Evolutionary conservation across 2,888 invertebrate species (phyloP), one percentile per base, ranked within the genome.

Genomic region (Nymphalis polychloros): DNA sequence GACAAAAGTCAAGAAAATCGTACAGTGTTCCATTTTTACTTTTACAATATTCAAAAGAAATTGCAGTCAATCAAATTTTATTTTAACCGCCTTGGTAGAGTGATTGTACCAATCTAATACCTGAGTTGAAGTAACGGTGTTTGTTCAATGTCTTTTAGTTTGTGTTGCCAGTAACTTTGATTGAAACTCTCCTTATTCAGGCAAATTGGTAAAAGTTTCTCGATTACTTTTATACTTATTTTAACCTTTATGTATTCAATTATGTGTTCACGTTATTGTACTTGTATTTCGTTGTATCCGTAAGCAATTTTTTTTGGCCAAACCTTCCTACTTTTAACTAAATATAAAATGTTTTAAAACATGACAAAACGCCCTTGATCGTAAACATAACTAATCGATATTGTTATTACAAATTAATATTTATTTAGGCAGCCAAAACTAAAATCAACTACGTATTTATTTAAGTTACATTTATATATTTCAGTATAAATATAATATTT

Each of bases 121-220:
- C 70, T 68, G 69, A 72, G 68, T 67, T 63, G 72, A 65, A 69
- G 69, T 72, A 73, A 70, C 73, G 68, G 64, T 85, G 83, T 87
- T 86, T 86, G 82, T 76, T 68, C 67, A 83, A 84, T 84, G 86
- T 85, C 82, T 81, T 85, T 82, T 79, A 81, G 87, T 87, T 87
- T 88, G 85, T 86, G 80, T 87, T 87, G 79, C 79, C 75, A 77
- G 78, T 77, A 86, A 87, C 79, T 88, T 87, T 86, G 87, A 88
- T 87, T 88, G 87, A 83, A 87, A 84, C 86, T 85, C 87, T 86
- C 89, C 89, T 89, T 90, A 90, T 89, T 90, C 82, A 86, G 80
- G 80, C 78, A 87, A 89, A 89, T 89, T 89, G 88, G 84, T 79
- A 80, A 84, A 90, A 90, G 82, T 90, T 90, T 73, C 73, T 73